Conservation (phyloP, 2,888 invertebrate species). For the Limnephilus rhombicus region DNA sequence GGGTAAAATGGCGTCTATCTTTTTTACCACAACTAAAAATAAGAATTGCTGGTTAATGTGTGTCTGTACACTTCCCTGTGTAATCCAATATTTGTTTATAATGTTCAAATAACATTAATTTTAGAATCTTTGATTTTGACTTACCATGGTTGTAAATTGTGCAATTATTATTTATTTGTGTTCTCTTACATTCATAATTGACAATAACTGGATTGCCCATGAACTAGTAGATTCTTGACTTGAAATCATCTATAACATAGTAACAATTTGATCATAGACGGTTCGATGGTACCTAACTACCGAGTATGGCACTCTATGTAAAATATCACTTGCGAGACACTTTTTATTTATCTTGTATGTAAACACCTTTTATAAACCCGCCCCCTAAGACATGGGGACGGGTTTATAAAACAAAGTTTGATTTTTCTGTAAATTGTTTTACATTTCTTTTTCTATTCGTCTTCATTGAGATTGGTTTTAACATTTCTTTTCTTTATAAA, state of each 20-base stretch:
- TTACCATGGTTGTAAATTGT: background rate
- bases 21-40: too few species aligned
- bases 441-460: background rate
- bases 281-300: background rate
- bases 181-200: background rate
- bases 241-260: background rate
- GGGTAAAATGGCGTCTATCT: too few species aligned
- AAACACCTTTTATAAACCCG: background rate
- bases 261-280: background rate
- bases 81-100: background rate
- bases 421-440: background rate
- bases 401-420: background rate
- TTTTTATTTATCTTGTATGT: background rate
- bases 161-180: background rate
- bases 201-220: background rate
- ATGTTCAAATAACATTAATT: background rate
- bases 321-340: background rate
- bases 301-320: background rate
- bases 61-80: too few species aligned
- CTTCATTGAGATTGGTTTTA: background rate
- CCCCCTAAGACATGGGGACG: background rate
- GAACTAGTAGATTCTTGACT: background rate
- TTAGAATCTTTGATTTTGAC: background rate
- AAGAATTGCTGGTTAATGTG: too few species aligned
- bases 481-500: conserved; percentile 27